phyloP scores from a whole-genome alignment of 2,113 vertebrate genomes.

The Silurus meridionalis region DNA sequence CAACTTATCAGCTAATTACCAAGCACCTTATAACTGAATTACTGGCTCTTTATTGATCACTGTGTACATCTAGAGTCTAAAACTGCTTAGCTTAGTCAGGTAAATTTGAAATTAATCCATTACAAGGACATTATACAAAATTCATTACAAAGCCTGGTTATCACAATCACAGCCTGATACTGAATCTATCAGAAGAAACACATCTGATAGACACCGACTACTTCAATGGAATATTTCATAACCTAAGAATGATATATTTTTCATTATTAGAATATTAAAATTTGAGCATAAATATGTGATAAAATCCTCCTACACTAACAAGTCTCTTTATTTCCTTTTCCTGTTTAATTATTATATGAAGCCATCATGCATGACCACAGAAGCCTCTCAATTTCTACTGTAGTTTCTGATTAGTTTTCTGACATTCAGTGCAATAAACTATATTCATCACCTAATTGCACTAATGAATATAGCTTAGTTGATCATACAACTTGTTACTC shows the following conservation, averaged over 20 bases:
- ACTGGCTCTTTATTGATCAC: constrained; percentile 7
- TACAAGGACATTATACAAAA: background rate
- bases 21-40: constrained; percentile 5
- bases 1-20: constrained; percentile 2
- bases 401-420: constrained; percentile 54
- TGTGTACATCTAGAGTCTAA: constrained; percentile 2
- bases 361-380: constrained; percentile 45
- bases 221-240: background rate
- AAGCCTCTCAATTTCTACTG: constrained; percentile 39
- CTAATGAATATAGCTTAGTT: constrained; percentile 4
- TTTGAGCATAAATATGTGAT: background rate
- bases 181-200: background rate
- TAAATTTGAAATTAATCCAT: background rate
- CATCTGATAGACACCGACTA: background rate
- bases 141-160: constrained; percentile 5
- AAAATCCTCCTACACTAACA: background rate
- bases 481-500: background rate
- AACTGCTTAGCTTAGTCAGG: background rate
- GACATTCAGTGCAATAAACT: constrained; percentile 42
- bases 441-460: constrained; percentile 35
- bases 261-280: background rate
- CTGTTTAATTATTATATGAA: constrained; percentile 61
- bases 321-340: constrained; percentile 49
- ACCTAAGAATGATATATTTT: background rate
- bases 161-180: background rate